These are phyloP conservation scores for Globodera rostochiensis DNA, from an alignment of 1,140 invertebrate genomes.

Conservation along the genomic window DNA sequence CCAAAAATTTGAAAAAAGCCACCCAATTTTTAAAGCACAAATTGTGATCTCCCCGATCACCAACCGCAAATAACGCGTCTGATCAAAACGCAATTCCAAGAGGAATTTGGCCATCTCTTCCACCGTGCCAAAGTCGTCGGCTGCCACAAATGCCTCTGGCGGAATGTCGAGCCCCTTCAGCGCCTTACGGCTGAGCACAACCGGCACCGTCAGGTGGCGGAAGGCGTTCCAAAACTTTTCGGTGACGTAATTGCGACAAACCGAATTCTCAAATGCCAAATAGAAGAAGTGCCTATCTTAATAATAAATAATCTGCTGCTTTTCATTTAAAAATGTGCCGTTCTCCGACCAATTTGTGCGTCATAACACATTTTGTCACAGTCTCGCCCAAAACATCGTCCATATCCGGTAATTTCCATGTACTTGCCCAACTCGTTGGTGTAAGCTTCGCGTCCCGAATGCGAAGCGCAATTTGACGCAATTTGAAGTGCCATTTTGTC, in stretches of 20 bases:
- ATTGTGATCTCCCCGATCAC: neutral
- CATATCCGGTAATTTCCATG: slow-evolving; percentile 20
- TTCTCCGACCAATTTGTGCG: neutral
- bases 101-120: slow-evolving; percentile 24
- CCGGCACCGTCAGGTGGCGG: slow-evolving; percentile 26
- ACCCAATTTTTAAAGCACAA: neutral
- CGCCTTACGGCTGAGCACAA: slow-evolving; percentile 26
- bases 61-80: slow-evolving; percentile 25
- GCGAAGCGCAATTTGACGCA: slow-evolving; percentile 24
- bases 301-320: neutral
- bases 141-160: slow-evolving; percentile 34
- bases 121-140: slow-evolving; percentile 31
- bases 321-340: neutral
- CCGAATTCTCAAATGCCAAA: slow-evolving; percentile 65
- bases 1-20: too few species aligned
- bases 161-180: slow-evolving; percentile 30
- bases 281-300: slow-evolving; percentile 54
- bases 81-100: slow-evolving; percentile 14
- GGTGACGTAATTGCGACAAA: slow-evolving; percentile 65
- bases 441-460: slow-evolving; percentile 23
- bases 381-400: slow-evolving; percentile 1
- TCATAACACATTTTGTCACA: slow-evolving; percentile 24
- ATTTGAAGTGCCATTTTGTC: slow-evolving; percentile 24
- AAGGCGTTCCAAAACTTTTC: slow-evolving; percentile 60
- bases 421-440: slow-evolving; percentile 23